These are phyloP conservation scores for Amphiura filiformis DNA, from an alignment of 35 echinoderm and acorn worm species.

Conservation along the genomic window DNA sequence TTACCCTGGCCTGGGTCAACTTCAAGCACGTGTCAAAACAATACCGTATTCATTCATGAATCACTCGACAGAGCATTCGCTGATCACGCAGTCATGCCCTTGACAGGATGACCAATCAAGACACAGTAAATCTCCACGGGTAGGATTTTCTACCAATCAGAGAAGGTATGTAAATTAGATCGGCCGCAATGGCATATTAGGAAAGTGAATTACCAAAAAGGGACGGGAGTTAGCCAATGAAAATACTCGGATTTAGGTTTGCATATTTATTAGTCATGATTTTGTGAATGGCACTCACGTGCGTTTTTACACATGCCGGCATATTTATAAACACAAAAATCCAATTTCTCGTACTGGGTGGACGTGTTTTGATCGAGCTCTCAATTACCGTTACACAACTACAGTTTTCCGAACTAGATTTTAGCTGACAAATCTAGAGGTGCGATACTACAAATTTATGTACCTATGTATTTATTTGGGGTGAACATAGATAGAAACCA, in stretches of 20 bases:
- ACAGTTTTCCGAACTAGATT: background rate
- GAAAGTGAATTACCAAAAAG: background rate
- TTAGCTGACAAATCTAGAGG: background rate
- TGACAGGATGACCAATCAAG: background rate
- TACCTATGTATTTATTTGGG: too few species aligned
- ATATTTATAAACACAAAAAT: too few species aligned
- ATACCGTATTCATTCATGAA: background rate
- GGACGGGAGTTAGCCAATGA: too few species aligned
- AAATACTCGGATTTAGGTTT: too few species aligned
- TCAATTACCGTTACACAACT: background rate
- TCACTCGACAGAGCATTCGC: background rate
- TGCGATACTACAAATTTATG: too few species aligned
- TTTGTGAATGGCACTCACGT: too few species aligned
- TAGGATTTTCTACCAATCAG: background rate
- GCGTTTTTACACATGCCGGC: too few species aligned
- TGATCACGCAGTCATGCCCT: background rate
- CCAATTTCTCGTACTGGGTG: too few species aligned
- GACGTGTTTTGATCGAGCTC: too few species aligned
- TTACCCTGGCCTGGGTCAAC: too few species aligned
- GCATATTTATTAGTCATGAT: too few species aligned
- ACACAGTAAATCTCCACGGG: background rate
- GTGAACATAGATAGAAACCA: too few species aligned
- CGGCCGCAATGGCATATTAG: background rate
- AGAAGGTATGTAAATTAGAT: background rate
- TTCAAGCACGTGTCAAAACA: background rate